Conservation (phyloP, 2,888 invertebrate genomes). For the Hyalella azteca region DNA sequence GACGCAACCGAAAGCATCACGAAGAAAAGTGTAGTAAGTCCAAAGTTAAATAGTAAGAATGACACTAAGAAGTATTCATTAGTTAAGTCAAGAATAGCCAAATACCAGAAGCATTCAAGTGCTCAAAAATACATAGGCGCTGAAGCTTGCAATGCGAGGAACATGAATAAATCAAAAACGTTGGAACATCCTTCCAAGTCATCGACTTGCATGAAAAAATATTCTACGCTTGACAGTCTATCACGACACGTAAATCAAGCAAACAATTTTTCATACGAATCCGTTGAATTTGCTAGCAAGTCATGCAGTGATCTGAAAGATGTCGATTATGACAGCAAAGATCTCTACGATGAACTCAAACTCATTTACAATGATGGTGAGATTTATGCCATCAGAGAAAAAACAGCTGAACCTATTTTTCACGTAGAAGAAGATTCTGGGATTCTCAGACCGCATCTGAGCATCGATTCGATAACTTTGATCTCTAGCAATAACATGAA, state of each 20-base stretch:
- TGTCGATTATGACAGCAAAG: neutral
- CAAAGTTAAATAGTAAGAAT: neutral
- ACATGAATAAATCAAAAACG: neutral
- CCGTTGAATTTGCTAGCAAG: neutral
- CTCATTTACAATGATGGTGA: constrained; percentile 22
- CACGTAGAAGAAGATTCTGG: neutral
- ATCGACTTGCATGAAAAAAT: neutral
- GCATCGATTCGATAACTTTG: constrained; percentile 39
- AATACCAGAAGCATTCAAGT: constrained; percentile 14
- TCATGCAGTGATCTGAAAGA: neutral
- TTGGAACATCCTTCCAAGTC: neutral
- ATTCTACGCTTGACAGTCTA: neutral
- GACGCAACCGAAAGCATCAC: neutral
- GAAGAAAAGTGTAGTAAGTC: neutral
- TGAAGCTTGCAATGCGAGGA: neutral
- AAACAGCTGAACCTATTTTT: neutral
- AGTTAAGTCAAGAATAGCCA: constrained; percentile 3
- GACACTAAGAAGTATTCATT: neutral
- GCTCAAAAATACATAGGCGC: neutral
- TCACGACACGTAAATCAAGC: neutral
- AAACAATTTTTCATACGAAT: neutral
- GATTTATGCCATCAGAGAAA: constrained; percentile 20
- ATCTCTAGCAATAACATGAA: constrained; percentile 41
- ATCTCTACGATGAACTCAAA: constrained; percentile 21
- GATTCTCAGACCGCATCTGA: constrained; percentile 4